These are phyloP conservation scores for Macropis europaea DNA, from an alignment of 2,888 invertebrate genomes.

Conservation along the genomic window DNA sequence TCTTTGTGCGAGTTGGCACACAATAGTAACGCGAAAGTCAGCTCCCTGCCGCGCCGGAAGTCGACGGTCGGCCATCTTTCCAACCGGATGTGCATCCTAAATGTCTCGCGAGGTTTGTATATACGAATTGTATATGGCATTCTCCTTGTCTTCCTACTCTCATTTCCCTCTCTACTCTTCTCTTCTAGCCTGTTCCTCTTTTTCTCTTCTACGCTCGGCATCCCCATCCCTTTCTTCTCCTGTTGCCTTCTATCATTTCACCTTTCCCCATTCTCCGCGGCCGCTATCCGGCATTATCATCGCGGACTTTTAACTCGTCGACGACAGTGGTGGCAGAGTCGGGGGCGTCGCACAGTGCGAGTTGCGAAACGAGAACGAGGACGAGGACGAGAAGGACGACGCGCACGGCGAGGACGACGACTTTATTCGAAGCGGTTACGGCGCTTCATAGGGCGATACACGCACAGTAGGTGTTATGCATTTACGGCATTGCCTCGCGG, in stretches of 20 bases:
- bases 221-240: constrained; percentile 12
- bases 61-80: constrained; percentile 75
- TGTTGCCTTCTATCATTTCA: constrained; percentile 32
- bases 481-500: constrained; percentile 45
- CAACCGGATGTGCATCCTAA: constrained; percentile 75
- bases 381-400: neutral
- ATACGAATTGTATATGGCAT: constrained; percentile 59
- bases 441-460: constrained; percentile 29
- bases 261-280: constrained; percentile 1
- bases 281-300: constrained; percentile 37
- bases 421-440: constrained; percentile 27
- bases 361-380: neutral
- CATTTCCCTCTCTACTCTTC: constrained; percentile 11
- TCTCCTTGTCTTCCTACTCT: constrained; percentile 26
- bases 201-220: neutral
- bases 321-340: neutral
- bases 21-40: constrained; percentile 68
- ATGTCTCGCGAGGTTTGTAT: constrained; percentile 74
- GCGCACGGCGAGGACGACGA: constrained; percentile 4
- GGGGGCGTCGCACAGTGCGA: neutral
- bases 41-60: constrained; percentile 70
- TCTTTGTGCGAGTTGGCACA: constrained; percentile 67
- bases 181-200: constrained; percentile 1
- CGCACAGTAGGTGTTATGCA: constrained; percentile 50
- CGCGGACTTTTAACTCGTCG: constrained; percentile 25